Evolutionary conservation across 1,140 invertebrate genomes (phyloP), one percentile per base, ranked within the genome.

Genomic region (Heliothis virescens): DNA sequence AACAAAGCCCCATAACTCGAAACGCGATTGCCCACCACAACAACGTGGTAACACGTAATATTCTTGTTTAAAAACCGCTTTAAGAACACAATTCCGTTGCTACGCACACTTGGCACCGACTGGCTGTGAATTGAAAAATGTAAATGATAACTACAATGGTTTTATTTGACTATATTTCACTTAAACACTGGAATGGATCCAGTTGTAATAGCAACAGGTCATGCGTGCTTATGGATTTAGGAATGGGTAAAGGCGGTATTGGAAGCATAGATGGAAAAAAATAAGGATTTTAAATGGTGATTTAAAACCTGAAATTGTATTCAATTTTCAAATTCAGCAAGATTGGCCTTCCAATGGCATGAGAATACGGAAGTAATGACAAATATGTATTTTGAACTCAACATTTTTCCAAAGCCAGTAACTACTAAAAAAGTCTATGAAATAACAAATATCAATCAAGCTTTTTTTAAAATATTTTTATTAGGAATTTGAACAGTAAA

Each of bases 91-190:
- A 67, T 78, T 41, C 50, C 29, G 50, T 77, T 77, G 3, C 60
- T 57, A 85, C 80, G 80, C 85, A 79, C 86, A 83, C 83, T 92
- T 92, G 90, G 90, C 90, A 91, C 79, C 69, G 67, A 84, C 77
- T 74, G 67, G 83, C 79, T 77, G 82, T 59, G 80, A 90, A 92
- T 91, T 92, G 90, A 92, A 92, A 92, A 92, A 91, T 91, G 85
- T 91, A 91, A 91, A 92, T 91, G 90, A 90, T 91, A 92, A 91
- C 82, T 87, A 85, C 86, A 85, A 86, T 83, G 84, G 80, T 85
- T 91, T 92, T 93, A 93, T 93, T 92, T 91, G 88, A 89, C 87
- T 90, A 91, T 92, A 93, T 92, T 91, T 94, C 92, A 93, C 90
- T 94, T 93, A 91, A 87, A 81, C 85, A 92, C 91, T 93, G 92